These are phyloP conservation scores for Carabus problematicus DNA, from an alignment of 2,888 invertebrate genomes.

Conservation along the genomic window DNA sequence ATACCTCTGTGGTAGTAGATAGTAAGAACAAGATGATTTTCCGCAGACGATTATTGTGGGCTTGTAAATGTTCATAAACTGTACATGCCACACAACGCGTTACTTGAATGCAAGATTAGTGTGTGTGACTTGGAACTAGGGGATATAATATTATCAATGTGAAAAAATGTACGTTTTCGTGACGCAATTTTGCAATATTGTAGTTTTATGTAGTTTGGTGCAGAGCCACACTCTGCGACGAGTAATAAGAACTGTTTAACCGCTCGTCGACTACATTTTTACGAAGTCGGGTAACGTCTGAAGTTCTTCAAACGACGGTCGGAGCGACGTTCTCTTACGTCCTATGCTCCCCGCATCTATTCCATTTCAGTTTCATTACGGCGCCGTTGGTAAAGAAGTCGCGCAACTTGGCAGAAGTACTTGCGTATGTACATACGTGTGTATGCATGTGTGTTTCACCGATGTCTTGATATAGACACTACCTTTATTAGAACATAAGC, in stretches of 20 bases:
- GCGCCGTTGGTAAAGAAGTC: conserved; percentile 19
- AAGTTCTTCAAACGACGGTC: conserved; percentile 33
- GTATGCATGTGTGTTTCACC: conserved; percentile 25
- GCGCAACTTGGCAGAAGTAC: conserved; percentile 10
- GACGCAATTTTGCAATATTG: conserved; percentile 18
- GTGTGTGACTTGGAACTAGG: too few species aligned
- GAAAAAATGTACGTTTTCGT: conserved; percentile 19
- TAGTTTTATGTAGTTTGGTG: conserved; percentile 31
- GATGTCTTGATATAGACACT: conserved; percentile 33
- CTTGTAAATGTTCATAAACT: too few species aligned
- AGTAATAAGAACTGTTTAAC: conserved; percentile 35
- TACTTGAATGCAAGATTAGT: too few species aligned
- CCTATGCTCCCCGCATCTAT: conserved; percentile 11
- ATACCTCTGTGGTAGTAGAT: too few species aligned
- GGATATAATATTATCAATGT: not conserved
- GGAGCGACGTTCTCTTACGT: not conserved
- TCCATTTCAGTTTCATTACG: conserved; percentile 29
- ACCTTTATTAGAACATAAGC: conserved; percentile 38
- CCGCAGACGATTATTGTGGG: too few species aligned
- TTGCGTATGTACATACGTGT: conserved; percentile 16
- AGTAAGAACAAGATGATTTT: too few species aligned
- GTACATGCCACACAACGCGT: too few species aligned
- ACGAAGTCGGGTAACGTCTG: conserved; percentile 36
- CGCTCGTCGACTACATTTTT: conserved; percentile 34
- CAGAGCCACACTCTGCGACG: conserved; percentile 8